Base-by-base conservation (phyloP, 2,888 invertebrate genomes). In the Troides oblongomaculatus region DNA sequence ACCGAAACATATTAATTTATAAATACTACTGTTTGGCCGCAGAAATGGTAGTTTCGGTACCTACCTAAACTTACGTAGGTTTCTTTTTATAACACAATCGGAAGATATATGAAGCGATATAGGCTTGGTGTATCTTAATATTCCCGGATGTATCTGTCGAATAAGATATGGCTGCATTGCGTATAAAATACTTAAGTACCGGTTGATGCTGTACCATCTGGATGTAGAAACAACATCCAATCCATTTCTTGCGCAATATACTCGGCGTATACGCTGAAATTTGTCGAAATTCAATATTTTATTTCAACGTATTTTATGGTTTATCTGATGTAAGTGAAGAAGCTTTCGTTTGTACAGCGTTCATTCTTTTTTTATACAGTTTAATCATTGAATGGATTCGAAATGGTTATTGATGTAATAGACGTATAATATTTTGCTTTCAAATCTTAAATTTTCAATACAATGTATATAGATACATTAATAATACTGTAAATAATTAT, bases 221-320 rank as follows among this genome's bases (percentile, higher is more conserved):
- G 68, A 64, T 25, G 39, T 25, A 50, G 68, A 68, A 68, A 68
- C 68, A 68, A 68, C 59, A 68, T 68, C 64, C 68, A 69, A 64
- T 64, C 68, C 64, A 69, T 69, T 69, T 69, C 68, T 61, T 56
- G 56, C 64, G 64, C 64, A 64, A 69, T 69, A 69, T 64, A 61
- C 64, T 64, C 18, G 56, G 12, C 21, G 53, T n/a, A 64, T 68
- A 39, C 53, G 68, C 23, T 25, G 25, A 39, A 17, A 60, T 53
- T 30, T 68, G 57, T 50, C 58, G 64, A 64, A 59, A 56, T 64
- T n/a, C 53, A 56, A 69, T 69, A 69, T 69, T 64, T 68, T 68
- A 64, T 68, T 60, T 56, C 53, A 18, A 60, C 63, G 21, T 23
- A 59, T 39, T 63, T 68, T 50, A 50, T 56, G 36, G 56, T 21